Base-by-base conservation (phyloP, 2,888 invertebrate species). In the Psococerastis gibbosa region DNA sequence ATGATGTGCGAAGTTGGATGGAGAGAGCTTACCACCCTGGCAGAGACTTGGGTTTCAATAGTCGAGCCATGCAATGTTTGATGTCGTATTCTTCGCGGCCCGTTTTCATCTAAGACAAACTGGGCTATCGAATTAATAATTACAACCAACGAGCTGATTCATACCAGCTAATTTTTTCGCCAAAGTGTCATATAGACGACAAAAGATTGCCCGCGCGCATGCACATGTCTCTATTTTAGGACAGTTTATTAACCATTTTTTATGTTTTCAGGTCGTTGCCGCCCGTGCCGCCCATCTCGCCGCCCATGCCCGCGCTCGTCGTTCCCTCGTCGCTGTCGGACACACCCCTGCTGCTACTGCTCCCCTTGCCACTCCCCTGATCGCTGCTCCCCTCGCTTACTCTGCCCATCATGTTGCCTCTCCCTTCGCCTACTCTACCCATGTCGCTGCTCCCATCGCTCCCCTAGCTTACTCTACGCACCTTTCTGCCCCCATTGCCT, bases 221-320 rank as follows among this genome's bases (percentile, higher is more conserved):
- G n/a, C 9, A 31, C 31, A 9, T n/a, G 9, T 31, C 31, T 31
- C n/a, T 31, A 31, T 9, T 31, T 31, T 31, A 9, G 31, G n/a
- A 31, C 9, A n/a, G n/a, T 9, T 31, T n/a, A n/a, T 31, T 9
- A 31, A 31, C n/a, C n/a, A n/a, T 9, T 9, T 31, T 9, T 34
- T 17, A 9, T 13, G 35, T 8, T 13, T 8, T 9, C 18, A 60
- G 57, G 64, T 67, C 8, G 60, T 59, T 6, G 59, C 59, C 44
- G 66, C 66, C 18, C 63, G 61, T 48, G 61, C 59, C 20, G 60
- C 60, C n/a, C 65, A 64, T 52, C 51, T 60, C 9, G 54, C 56
- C 3, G 58, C 59, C 13, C 58, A 57, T 45, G 59, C 58, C 6
- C 53, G 57, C 35, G 60, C 57, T 38, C 55, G 56, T 23, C 55